A percentile compares a stretch with the other conserved stretches of the same genome.
phyloP scores from a whole-genome alignment of 2,888 invertebrate species.

The Meteorus cinctellus region DNA sequence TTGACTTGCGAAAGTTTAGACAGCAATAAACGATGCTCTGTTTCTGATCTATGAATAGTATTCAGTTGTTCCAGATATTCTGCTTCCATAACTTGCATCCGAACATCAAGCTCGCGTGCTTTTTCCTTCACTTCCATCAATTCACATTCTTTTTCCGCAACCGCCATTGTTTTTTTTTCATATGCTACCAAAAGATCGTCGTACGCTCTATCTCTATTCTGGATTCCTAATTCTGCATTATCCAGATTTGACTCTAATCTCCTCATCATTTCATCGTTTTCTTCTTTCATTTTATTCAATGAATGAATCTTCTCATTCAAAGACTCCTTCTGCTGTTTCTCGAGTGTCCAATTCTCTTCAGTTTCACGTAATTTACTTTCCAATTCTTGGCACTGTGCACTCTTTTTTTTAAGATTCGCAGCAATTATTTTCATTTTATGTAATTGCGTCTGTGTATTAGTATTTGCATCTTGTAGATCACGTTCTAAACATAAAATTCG shows the following conservation, averaged over 20 bases:
- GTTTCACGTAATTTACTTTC: constrained; percentile 72
- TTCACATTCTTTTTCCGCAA: constrained; percentile 48
- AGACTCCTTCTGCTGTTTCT: constrained; percentile 57
- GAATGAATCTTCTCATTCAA: constrained; percentile 4
- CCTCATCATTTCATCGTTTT: constrained; percentile 1
- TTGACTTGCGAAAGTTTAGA: constrained; percentile 72
- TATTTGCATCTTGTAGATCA: constrained; percentile 74
- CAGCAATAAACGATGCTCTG: constrained; percentile 64
- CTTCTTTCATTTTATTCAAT: constrained; percentile 28
- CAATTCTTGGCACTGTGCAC: constrained; percentile 79
- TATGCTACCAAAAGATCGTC: constrained; percentile 41
- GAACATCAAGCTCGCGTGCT: constrained; percentile 68
- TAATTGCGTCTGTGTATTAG: constrained; percentile 80
- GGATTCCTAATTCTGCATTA: not conserved
- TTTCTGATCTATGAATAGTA: constrained; percentile 63
- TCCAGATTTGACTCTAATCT: not conserved
- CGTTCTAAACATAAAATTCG: constrained; percentile 72
- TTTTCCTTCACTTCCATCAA: constrained; percentile 66
- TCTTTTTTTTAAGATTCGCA: constrained; percentile 84
- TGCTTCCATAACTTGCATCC: constrained; percentile 69
- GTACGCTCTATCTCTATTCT: not conserved
- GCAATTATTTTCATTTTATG: constrained; percentile 88
- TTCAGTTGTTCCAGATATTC: constrained; percentile 67
- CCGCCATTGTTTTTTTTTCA: constrained; percentile 34
- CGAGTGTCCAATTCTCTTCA: constrained; percentile 72